phyloP scores from a whole-genome alignment of 2,797 vertebrate species.

The Mareca strepera region DNA sequence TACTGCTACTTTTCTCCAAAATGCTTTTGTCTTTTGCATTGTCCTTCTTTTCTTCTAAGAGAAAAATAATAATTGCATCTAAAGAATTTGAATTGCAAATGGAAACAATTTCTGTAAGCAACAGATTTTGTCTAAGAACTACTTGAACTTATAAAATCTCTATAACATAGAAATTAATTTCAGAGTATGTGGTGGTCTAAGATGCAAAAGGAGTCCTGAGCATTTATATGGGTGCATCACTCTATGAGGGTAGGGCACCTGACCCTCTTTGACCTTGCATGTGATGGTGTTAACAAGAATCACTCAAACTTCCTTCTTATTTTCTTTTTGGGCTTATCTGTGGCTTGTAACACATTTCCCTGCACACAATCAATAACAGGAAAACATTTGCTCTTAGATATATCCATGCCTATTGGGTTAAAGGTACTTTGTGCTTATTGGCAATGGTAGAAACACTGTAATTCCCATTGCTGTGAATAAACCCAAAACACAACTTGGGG shows the following conservation, averaged over 20 bases:
- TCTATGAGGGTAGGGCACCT: neutral
- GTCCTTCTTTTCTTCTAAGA: constrained; percentile 32
- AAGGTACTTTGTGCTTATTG: constrained; percentile 62
- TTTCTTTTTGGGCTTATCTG: neutral
- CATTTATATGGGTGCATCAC: rapidly evolving
- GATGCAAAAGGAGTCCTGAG: neutral
- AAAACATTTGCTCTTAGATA: constrained; percentile 13
- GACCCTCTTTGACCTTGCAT: neutral
- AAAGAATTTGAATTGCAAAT: neutral
- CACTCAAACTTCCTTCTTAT: constrained; percentile 4
- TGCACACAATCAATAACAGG: neutral
- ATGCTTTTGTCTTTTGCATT: constrained; percentile 39
- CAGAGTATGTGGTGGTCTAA: neutral
- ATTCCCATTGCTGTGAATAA: constrained; percentile 57
- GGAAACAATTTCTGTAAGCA: neutral
- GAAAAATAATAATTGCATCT: neutral
- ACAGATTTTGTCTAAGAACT: constrained; percentile 39
- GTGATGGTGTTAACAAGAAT: neutral
- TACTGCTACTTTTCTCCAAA: neutral
- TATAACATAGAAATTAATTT: constrained; percentile 33
- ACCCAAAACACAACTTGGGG: constrained; percentile 55
- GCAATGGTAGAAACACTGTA: constrained; percentile 62
- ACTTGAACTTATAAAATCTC: constrained; percentile 2
- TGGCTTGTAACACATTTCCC: neutral
- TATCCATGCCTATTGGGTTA: constrained; percentile 56